phyloP scores from a whole-genome alignment of 2,888 invertebrate species.

The Dryobota labecula region DNA sequence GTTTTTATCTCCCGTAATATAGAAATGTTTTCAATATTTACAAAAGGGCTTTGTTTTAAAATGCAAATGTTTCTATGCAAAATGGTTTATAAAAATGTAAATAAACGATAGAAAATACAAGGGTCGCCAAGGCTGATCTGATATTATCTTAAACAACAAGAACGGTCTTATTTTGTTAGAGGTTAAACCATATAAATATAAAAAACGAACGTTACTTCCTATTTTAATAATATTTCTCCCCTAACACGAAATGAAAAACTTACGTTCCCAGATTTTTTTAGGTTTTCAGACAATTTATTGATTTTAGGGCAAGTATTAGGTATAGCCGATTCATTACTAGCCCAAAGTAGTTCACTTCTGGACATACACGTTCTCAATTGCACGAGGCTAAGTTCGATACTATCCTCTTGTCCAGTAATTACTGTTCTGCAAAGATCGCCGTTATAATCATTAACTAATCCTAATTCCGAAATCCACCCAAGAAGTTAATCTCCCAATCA shows the following conservation, averaged over 20 bases:
- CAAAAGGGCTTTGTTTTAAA: constrained; percentile 44
- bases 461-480: constrained; percentile 12
- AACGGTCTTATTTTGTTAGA: no score
- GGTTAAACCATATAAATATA: no score
- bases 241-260: background rate
- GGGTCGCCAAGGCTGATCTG: background rate
- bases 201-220: no score
- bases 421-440: background rate
- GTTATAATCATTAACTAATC: background rate
- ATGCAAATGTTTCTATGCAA: constrained; percentile 41
- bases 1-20: constrained; percentile 40
- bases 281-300: background rate
- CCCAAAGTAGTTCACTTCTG: background rate
- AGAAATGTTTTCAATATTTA: constrained; percentile 49
- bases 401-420: background rate
- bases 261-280: background rate
- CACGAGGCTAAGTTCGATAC: background rate
- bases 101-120: constrained; percentile 18
- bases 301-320: background rate
- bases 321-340: background rate
- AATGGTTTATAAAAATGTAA: background rate
- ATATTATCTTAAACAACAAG: background rate
- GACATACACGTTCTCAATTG: no score
- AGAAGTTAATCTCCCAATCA: constrained; percentile 22
- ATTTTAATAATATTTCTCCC: background rate